Base-by-base conservation (phyloP, 2,888 invertebrate genomes). In the Abrostola triplasia region DNA sequence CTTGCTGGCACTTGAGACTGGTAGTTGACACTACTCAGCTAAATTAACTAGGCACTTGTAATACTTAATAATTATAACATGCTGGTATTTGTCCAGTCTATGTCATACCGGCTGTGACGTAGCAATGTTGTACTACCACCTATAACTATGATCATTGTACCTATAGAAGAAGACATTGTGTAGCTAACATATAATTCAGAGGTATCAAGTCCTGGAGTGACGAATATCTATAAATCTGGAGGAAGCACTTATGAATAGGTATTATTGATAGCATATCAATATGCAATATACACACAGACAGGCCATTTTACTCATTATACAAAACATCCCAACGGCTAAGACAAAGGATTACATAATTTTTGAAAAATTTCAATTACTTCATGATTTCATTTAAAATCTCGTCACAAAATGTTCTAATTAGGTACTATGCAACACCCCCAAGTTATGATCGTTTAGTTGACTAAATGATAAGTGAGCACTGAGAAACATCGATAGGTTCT, bases 301-400 rank as follows among this genome's bases (percentile, higher is more conserved):
- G 69, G 77, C 79, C 63, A 67, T 71, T 77, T 76, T 13, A 44
- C 44, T 57, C 75, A 57, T 59, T 84, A 82, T 78, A 84, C 84
- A 88, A 87, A 87, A 89, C 83, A 82, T 88, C 83, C 82, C 85
- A 86, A 86, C 83, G 81, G 84, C 84, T 83, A 87, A 88, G 85
- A 89, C 42, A 69, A 86, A 87, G 86, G 86, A 81, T 87, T 89
- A 90, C 88, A 87, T 85, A 82, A 84, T 87, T 87, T 82, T 88
- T 88, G 86, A 85, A 88, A 88, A 73, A 87, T 88, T 86, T 86
- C 86, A 86, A 85, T 86, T 86, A 90, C 86, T 88, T 88, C 88
- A 89, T 88, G 90, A 90, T 85, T 89, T 87, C 84, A 81, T 88
- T 82, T 85, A 88, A 90, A 90, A 90, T 89, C 87, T 89, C 86